phyloP scores from a whole-genome alignment of 1,140 invertebrate species.

The Conopomorpha cramerella region DNA sequence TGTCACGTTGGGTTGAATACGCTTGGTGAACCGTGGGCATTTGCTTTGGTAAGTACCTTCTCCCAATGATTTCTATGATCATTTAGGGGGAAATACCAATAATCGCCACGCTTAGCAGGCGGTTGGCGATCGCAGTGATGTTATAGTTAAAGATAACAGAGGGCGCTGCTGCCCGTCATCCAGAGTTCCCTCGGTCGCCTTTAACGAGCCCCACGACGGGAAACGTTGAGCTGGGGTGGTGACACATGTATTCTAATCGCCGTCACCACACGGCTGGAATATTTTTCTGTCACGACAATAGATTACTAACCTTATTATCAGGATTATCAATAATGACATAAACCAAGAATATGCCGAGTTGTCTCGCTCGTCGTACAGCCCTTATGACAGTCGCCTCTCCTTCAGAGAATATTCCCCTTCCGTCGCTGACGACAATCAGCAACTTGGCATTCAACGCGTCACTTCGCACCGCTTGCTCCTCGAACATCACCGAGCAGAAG shows the following conservation, averaged over 20 bases:
- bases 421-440: conserved; percentile 92
- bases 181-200: too few relatives aligned
- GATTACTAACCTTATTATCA: conserved; percentile 74
- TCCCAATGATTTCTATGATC: too few relatives aligned
- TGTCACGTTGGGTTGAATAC: too few relatives aligned
- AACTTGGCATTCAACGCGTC: conserved; percentile 79
- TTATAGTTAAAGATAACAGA: too few relatives aligned
- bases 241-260: neutral
- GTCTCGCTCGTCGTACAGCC: conserved; percentile 79
- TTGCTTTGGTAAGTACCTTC: too few relatives aligned
- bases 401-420: conserved; percentile 90
- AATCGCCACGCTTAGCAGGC: too few relatives aligned
- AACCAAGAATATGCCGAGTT: conserved; percentile 87
- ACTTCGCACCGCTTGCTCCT: conserved; percentile 53
- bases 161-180: too few relatives aligned
- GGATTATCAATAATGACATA: conserved; percentile 97
- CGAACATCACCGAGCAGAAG: conserved; percentile 74
- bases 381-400: conserved; percentile 77
- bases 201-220: too few relatives aligned
- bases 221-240: neutral
- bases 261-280: neutral
- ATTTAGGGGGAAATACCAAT: too few relatives aligned
- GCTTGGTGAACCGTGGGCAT: too few relatives aligned
- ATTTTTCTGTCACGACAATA: too few relatives aligned
- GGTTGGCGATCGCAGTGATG: too few relatives aligned